phyloP scores from a whole-genome alignment of 1,140 invertebrate species.

The Antheraea mylitta region DNA sequence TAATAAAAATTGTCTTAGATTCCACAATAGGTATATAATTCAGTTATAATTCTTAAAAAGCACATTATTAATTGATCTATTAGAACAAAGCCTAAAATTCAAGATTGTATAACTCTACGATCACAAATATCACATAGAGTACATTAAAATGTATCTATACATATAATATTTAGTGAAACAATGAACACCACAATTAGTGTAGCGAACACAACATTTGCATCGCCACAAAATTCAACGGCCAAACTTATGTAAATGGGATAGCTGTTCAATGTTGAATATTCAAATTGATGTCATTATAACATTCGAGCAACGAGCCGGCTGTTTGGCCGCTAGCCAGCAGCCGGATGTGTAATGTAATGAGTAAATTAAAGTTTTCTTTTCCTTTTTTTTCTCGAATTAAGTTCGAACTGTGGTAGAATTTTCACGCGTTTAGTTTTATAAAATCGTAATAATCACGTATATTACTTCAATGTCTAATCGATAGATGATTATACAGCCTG shows the following conservation, averaged over 20 bases:
- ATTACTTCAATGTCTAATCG: no score
- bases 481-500: no score
- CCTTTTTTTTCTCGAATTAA: constrained; percentile 32
- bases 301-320: constrained; percentile 61
- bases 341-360: constrained; percentile 62
- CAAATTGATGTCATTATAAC: constrained; percentile 79
- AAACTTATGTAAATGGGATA: constrained; percentile 76
- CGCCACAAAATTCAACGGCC: constrained; percentile 70
- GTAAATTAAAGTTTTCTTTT: constrained; percentile 57
- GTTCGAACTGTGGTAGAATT: background rate
- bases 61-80: no score
- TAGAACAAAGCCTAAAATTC: no score
- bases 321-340: constrained; percentile 67
- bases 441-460: no score
- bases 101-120: background rate
- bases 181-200: constrained; percentile 57
- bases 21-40: no score
- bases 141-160: background rate
- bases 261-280: constrained; percentile 76
- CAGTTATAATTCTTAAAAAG: no score
- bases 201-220: constrained; percentile 51
- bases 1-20: no score
- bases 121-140: background rate
- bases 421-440: background rate
- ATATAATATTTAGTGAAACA: constrained; percentile 29